A percentile compares a stretch with the other conserved stretches of the same genome.
Conservation (phyloP, 2,888 invertebrate species). For the Sarcophaga caerulescens region DNA sequence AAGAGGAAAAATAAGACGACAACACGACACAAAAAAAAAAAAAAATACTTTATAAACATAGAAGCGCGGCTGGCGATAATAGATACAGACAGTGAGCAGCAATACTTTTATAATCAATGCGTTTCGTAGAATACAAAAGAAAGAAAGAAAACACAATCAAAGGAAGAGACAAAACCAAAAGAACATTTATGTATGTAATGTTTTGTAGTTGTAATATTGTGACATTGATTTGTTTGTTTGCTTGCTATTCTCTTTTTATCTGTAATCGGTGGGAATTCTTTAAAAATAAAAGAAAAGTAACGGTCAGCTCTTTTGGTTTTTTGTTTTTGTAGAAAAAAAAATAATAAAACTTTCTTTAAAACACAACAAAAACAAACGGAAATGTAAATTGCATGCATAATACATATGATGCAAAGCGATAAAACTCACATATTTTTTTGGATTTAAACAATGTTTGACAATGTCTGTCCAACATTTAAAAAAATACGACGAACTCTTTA, state of each 20-base stretch:
- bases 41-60: neutral
- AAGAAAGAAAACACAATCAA: neutral
- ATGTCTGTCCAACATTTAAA: too few species aligned
- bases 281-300: neutral
- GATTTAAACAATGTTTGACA: too few species aligned
- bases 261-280: neutral
- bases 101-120: neutral
- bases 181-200: neutral
- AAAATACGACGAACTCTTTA: too few species aligned
- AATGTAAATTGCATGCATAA: too few species aligned
- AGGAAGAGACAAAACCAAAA: neutral
- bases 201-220: neutral
- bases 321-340: neutral
- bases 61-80: neutral
- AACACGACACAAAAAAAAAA: neutral
- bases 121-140: neutral
- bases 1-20: slow-evolving; percentile 2
- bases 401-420: too few species aligned
- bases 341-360: too few species aligned
- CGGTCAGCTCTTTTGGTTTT: neutral
- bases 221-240: neutral
- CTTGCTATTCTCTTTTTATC: neutral
- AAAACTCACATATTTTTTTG: too few species aligned
- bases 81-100: neutral
- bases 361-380: too few species aligned